Percentiles rank a stretch among this genome's conserved stretches.
Evolutionary conservation across 1,140 invertebrate species (phyloP).

Genomic region (Paracyclopina nana): DNA sequence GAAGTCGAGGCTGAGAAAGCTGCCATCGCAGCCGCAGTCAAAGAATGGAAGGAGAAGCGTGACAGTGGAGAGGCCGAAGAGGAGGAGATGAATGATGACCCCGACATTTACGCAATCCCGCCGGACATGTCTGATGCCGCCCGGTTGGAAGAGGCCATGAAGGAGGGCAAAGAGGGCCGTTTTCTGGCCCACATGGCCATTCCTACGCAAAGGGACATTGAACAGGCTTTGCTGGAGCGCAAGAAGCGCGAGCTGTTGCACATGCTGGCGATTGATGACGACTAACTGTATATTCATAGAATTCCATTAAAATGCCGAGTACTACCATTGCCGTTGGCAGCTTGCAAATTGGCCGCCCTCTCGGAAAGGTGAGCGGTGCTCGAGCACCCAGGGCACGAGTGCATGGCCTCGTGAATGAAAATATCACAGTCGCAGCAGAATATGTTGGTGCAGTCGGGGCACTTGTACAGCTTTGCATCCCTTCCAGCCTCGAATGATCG

Average conservation of each 20-base stretch:
- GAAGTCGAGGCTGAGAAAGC: conserved; percentile 59
- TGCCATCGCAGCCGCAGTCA: conserved; percentile 26
- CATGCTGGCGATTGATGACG: conserved; percentile 9
- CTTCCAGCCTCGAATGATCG: neutral
- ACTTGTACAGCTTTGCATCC: conserved; percentile 43
- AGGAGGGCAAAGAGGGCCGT: conserved; percentile 19
- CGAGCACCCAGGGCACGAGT: conserved; percentile 77
- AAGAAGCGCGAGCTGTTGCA: conserved; percentile 70
- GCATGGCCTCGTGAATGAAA: conserved; percentile 75
- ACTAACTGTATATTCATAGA: no score
- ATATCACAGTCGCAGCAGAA: conserved; percentile 90
- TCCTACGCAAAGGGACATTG: conserved; percentile 67
- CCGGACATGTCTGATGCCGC: neutral
- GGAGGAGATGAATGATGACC: conserved; percentile 21
- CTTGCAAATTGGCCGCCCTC: no score
- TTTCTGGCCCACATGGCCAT: conserved; percentile 67
- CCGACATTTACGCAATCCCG: conserved; percentile 19
- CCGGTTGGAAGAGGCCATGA: conserved; percentile 21
- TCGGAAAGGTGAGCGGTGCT: no score
- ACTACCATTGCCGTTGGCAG: no score
- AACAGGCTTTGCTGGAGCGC: conserved; percentile 60
- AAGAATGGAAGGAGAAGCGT: conserved; percentile 29
- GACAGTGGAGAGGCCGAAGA: conserved; percentile 22
- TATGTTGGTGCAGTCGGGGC: conserved; percentile 48
- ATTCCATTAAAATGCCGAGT: no score